phyloP scores from a whole-genome alignment of 2,113 vertebrate genomes.

The Saguinus midas region DNA sequence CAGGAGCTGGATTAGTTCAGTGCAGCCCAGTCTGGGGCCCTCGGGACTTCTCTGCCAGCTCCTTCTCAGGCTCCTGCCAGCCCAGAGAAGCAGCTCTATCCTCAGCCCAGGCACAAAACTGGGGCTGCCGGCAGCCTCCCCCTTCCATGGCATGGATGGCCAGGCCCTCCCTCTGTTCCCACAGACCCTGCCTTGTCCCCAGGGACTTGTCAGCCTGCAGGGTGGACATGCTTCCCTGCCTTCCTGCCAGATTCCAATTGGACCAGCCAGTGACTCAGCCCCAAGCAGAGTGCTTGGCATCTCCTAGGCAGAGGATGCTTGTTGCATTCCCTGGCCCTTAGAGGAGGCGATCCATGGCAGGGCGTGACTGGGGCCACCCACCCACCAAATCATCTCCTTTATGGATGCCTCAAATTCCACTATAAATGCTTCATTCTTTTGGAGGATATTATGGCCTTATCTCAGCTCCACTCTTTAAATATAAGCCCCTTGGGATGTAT shows the following conservation, averaged over 20 bases:
- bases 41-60: neutral
- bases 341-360: conserved; percentile 27
- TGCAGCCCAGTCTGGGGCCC: neutral
- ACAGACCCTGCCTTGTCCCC: conserved; percentile 28
- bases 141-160: neutral
- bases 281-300: neutral
- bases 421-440: conserved; percentile 60
- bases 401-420: conserved; percentile 74
- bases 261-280: conserved; percentile 54
- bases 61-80: neutral
- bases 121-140: neutral
- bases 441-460: conserved; percentile 73
- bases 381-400: conserved; percentile 60
- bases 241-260: neutral
- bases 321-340: conserved; percentile 39
- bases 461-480: conserved; percentile 57
- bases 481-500: conserved; percentile 62
- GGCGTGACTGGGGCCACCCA: conserved; percentile 64
- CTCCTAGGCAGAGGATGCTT: neutral
- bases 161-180: neutral
- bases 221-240: neutral
- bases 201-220: neutral
- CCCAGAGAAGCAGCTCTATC: neutral
- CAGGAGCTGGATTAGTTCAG: neutral
- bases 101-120: neutral